Evolutionary conservation across 2,888 invertebrate genomes (phyloP).

Genomic region (Cephus rjabovi): DNA sequence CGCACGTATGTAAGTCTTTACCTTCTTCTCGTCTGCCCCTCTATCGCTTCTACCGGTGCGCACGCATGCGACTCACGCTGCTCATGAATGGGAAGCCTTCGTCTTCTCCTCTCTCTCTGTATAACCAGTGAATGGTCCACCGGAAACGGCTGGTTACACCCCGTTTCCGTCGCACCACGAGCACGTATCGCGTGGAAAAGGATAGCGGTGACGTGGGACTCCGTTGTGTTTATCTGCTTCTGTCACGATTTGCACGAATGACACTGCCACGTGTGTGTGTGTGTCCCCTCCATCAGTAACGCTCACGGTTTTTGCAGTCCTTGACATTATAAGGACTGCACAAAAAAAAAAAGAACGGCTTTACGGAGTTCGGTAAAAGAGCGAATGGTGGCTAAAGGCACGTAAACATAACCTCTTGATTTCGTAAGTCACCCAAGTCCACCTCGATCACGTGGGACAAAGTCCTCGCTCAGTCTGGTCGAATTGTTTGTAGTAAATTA

Average conservation of each 20-base stretch:
- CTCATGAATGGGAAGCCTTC: slow-evolving; percentile 60
- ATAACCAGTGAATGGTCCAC: slow-evolving; percentile 56
- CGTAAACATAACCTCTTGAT: not conserved
- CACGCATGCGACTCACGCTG: slow-evolving; percentile 51
- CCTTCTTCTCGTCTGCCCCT: not conserved
- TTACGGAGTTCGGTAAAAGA: not conserved
- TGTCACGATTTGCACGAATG: not conserved
- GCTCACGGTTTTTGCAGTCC: not conserved
- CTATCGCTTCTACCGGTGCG: slow-evolving; percentile 23
- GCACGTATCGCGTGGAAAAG: slow-evolving; percentile 29
- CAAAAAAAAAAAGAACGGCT: not conserved
- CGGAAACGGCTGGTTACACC: slow-evolving; percentile 62
- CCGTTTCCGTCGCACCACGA: slow-evolving; percentile 57
- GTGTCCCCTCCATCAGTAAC: not conserved
- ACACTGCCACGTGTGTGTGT: not conserved
- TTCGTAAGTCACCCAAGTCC: not conserved
- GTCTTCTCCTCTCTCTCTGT: slow-evolving; percentile 39
- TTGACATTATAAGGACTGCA: not conserved
- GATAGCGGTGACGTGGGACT: slow-evolving; percentile 13
- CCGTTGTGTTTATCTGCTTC: not conserved
- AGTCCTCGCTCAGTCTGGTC: not conserved
- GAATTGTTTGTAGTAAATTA: not conserved
- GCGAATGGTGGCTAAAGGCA: not conserved
- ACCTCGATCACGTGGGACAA: not conserved
- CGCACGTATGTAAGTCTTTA: slow-evolving; percentile 1